Base-by-base conservation (phyloP, 2,797 vertebrate genomes). In the Luscinia megarhynchos region DNA sequence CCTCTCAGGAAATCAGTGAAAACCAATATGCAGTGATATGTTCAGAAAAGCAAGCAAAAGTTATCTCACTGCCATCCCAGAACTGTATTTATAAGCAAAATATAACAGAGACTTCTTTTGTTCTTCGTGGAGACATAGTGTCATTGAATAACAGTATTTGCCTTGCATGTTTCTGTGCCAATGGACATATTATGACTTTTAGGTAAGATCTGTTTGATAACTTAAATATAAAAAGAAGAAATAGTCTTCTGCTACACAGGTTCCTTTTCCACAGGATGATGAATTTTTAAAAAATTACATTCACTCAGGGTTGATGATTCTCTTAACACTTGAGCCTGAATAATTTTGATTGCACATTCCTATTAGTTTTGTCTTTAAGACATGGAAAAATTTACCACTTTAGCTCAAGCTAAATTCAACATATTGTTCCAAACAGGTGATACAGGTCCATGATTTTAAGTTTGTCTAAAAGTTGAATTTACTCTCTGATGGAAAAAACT, bases 41-140 rank as follows among this genome's bases (percentile, higher is more conserved):
- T 97, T 99, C 99, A 9, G 99, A 99, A 98, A 99, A 99, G 97
- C 99, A 99, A 98, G 99, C 99, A 97, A 99, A 99, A 98, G 99
- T 99, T 91, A 98, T 99, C 66, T 98, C 98, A 79, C 98, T 99
- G 97, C 99, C 99, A 87, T 98, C 99, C 57, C 99, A 99, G 98
- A 99, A 98, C 97, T 99, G 99, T 98, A 98, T 98, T 97, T 98
- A 99, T 93, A 99, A 99, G 98, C 99, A 99, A 97, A 99, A 99
- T 91, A 99, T 99, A 97, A 99, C 99, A 66, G 99, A 99, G 98
- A 98, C 99, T 74, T 99, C 99, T 72, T 99, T 99, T 96, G 98
- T 99, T 97, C 98, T 99, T 87, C 98, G 99, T 85, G 98, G 98
- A 68, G 99, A 99, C 84, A 98, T 99, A 96, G 99, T 99, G 79